Base-by-base conservation (phyloP, 2,888 invertebrate genomes). In the Ceriagrion tenellum region DNA sequence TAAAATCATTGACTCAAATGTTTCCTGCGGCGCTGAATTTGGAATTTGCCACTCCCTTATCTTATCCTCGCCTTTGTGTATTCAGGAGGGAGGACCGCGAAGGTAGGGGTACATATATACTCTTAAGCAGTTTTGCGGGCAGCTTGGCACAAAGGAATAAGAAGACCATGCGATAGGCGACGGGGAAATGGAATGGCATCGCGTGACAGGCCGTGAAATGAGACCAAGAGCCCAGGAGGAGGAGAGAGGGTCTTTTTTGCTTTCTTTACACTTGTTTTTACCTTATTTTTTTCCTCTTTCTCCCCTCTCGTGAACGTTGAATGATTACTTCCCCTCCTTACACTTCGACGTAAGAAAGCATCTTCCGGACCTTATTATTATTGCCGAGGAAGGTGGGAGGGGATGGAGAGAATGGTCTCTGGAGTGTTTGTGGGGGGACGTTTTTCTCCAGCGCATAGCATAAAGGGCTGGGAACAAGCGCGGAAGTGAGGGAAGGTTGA, bases 321-420 rank as follows among this genome's bases (percentile, higher is more conserved):
- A 89, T 55, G 47, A 89, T 89, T 89, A 55, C 55, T 55, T 89
- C 55, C 89, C 89, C 55, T 47, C 47, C 18, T 59, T 59, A 1
- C 59, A 47, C 59, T 89, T 89, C 55, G n/a, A 26, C 26, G 55
- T 26, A 89, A 35, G 89, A 89, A 89, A 55, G 47, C 26, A 89
- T 89, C 55, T 89, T 55, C 55, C 89, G 26, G 55, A 89, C 89
- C n/a, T 89, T 89, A 89, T 89, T 89, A 89, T 89, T 89, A 89
- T 55, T 55, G 55, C 10, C n/a, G n/a, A 88, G 55, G 35, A 18
- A 23, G 47, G 88, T 47, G 88, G 47, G 18, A 47, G 35, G 20
- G 47, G 23, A 3, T 47, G 12, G 55, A 40, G 47, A 88, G 47
- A 40, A 47, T 20, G 13, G 89, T 10, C 10, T 10, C 47, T 47